Evolutionary conservation across 2,113 vertebrate species (phyloP).

Genomic region (Thryonomys swinderianus): DNA sequence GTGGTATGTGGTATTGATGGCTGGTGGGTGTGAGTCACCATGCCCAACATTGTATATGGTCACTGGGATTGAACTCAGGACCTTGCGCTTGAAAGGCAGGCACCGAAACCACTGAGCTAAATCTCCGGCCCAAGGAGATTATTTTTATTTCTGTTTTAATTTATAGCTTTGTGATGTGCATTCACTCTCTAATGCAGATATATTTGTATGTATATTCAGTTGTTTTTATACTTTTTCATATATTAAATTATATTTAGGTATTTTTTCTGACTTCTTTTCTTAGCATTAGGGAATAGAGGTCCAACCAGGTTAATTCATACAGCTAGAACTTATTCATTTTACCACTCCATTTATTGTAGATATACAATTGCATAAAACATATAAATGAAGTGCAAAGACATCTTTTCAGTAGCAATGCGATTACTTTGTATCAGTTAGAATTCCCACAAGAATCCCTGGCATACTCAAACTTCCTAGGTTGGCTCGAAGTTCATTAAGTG

Average conservation of each 20-base stretch:
- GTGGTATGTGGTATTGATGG: too few relatives aligned
- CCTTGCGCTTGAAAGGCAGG: too few relatives aligned
- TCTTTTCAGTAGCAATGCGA: slow-evolving; percentile 38
- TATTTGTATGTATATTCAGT: not conserved
- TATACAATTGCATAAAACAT: not conserved
- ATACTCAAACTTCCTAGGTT: not conserved
- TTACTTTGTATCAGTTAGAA: not conserved
- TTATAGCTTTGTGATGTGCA: not conserved
- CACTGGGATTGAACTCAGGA: too few relatives aligned
- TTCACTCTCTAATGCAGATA: not conserved
- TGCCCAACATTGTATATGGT: too few relatives aligned
- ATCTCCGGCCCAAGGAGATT: too few relatives aligned
- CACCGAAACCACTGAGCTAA: too few relatives aligned
- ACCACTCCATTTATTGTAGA: not conserved
- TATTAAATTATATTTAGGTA: not conserved
- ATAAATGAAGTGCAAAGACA: not conserved
- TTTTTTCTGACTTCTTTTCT: not conserved
- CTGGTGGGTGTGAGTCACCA: too few relatives aligned
- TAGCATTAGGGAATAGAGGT: not conserved
- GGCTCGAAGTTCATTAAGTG: not conserved
- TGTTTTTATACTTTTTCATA: not conserved
- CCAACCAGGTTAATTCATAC: not conserved
- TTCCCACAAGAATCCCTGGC: not conserved
- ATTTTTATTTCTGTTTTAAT: not conserved
- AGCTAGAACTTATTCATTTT: not conserved